phyloP scores from a whole-genome alignment of 2,888 invertebrate genomes.

The Xiphydria camelus region DNA sequence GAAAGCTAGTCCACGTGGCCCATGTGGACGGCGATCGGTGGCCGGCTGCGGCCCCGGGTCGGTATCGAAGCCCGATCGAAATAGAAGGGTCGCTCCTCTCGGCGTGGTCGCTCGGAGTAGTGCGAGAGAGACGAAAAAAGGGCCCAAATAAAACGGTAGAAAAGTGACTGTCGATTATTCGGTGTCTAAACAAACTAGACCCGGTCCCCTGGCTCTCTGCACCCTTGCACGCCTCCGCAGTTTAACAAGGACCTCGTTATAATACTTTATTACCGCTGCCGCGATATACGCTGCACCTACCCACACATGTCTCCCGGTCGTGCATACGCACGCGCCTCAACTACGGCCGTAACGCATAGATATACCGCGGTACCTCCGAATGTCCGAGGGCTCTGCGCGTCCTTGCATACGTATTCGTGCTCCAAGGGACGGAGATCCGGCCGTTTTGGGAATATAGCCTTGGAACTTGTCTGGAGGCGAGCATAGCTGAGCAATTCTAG shows the following conservation, averaged over 20 bases:
- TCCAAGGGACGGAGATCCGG: too few species aligned
- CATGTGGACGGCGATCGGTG: slow-evolving; percentile 14
- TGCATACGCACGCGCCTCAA: background rate
- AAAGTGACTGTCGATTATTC: slow-evolving; percentile 53
- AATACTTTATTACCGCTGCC: slow-evolving; percentile 56
- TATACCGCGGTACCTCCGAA: too few species aligned
- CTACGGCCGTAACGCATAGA: background rate
- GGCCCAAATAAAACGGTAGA: slow-evolving; percentile 29
- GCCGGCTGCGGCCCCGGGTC: background rate
- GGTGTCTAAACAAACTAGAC: slow-evolving; percentile 56
- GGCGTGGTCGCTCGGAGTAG: slow-evolving; percentile 21
- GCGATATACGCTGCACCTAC: slow-evolving; percentile 1
- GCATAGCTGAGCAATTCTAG: too few species aligned
- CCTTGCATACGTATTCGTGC: too few species aligned
- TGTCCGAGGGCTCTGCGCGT: too few species aligned
- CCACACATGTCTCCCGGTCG: background rate
- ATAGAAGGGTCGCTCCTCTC: slow-evolving; percentile 6
- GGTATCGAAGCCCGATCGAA: slow-evolving; percentile 13
- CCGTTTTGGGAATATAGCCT: too few species aligned
- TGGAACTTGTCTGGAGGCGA: too few species aligned
- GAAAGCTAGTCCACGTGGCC: too few species aligned
- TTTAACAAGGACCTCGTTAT: slow-evolving; percentile 57
- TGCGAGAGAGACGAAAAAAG: slow-evolving; percentile 15
- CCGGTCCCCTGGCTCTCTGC: slow-evolving; percentile 20
- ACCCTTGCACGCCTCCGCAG: slow-evolving; percentile 30